These are phyloP conservation scores for Tachuris rubrigastra DNA, from an alignment of 2,113 vertebrate genomes.

Conservation along the genomic window DNA sequence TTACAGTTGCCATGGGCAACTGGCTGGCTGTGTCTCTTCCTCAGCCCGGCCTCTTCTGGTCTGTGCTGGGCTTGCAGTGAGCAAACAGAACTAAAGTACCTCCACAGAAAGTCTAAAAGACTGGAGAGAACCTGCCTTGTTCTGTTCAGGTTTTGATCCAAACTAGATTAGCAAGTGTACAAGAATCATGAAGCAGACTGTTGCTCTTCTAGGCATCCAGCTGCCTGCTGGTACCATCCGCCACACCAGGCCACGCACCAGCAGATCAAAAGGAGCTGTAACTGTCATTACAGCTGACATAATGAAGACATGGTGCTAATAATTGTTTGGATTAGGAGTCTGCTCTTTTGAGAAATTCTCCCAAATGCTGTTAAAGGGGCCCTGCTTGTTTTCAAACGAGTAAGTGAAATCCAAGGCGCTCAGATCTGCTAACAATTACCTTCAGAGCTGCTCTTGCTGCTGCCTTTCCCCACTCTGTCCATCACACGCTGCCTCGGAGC, in stretches of 20 bases:
- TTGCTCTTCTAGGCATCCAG: neutral
- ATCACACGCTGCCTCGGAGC: neutral
- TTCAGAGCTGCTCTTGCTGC: neutral
- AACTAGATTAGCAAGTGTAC: neutral
- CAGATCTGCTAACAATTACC: constrained; percentile 30
- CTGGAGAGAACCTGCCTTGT: neutral
- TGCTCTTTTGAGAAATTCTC: neutral
- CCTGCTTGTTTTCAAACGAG: neutral
- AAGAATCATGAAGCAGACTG: neutral
- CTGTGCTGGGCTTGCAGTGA: neutral
- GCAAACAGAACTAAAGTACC: neutral
- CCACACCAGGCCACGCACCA: neutral
- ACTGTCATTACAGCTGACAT: neutral
- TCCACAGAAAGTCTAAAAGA: neutral
- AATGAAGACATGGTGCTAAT: neutral
- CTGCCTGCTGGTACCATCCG: neutral
- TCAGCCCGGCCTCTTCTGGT: neutral
- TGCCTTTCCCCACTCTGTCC: neutral
- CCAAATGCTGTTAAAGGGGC: neutral
- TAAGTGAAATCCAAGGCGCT: neutral
- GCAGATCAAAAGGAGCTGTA: neutral
- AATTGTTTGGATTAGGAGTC: neutral
- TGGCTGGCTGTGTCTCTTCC: neutral
- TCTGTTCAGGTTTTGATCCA: neutral
- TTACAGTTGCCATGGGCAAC: constrained; percentile 48